Percentiles rank a stretch among this genome's conserved stretches.
Evolutionary conservation across 2,113 vertebrate genomes (phyloP).

Genomic region (Micromys minutus): DNA sequence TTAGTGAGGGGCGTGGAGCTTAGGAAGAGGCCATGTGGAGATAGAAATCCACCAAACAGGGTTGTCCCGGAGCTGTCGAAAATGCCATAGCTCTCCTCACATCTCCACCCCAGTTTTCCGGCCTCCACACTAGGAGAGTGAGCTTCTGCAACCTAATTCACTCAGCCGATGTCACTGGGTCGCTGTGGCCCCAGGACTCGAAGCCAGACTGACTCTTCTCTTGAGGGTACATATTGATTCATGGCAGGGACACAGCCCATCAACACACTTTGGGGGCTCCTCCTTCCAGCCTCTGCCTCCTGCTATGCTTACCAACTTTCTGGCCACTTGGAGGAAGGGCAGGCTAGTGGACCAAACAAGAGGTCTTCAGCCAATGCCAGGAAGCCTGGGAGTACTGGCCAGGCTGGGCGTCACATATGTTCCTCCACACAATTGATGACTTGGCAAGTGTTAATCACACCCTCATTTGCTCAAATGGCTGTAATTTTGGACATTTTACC

Average conservation of each 20-base stretch:
- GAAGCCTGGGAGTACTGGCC: neutral
- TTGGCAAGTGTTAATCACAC: neutral
- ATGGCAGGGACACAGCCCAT: neutral
- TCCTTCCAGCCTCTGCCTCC: neutral
- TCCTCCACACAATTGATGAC: neutral
- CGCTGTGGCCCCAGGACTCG: too few species aligned
- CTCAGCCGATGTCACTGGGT: neutral
- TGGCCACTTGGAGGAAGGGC: neutral
- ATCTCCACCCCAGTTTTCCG: neutral
- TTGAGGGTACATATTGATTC: neutral
- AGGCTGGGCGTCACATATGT: neutral
- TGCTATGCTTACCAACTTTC: neutral
- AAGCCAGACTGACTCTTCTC: neutral
- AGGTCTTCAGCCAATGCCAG: neutral
- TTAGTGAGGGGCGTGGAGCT: accelerated
- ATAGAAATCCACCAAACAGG: neutral
- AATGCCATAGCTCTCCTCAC: neutral
- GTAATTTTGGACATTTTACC: neutral
- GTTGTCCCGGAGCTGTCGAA: neutral
- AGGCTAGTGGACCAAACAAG: neutral
- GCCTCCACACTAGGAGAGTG: neutral
- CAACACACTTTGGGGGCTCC: too few species aligned
- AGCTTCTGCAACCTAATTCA: neutral
- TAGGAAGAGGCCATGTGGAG: neutral
- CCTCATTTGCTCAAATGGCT: neutral